Percentiles rank a stretch among this genome's conserved stretches.
phyloP scores from a whole-genome alignment of 2,113 vertebrate species.

The Sebastes fasciatus region DNA sequence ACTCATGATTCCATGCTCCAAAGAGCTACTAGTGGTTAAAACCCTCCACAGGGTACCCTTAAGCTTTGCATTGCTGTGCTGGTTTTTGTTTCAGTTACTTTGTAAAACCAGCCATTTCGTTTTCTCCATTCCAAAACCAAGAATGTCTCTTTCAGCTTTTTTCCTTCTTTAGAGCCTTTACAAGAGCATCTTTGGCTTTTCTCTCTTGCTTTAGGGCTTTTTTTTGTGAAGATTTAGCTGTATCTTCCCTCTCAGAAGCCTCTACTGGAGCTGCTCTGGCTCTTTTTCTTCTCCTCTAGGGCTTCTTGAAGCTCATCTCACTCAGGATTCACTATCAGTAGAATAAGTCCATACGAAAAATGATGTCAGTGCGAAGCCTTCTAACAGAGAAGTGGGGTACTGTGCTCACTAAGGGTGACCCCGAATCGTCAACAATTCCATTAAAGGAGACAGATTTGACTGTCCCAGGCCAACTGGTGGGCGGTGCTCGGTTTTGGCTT shows the following conservation, averaged over 20 bases:
- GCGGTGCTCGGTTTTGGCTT: too few species aligned
- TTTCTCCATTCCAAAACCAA: not conserved
- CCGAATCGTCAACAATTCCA: too few species aligned
- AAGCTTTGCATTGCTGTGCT: not conserved
- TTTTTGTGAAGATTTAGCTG: not conserved
- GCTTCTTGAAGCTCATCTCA: conserved; percentile 1
- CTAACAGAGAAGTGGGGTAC: not conserved
- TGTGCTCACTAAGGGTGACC: not conserved
- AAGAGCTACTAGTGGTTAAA: not conserved
- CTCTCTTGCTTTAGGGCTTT: not conserved
- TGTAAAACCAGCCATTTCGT: not conserved
- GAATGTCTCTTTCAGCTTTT: not conserved
- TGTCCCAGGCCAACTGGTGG: too few species aligned
- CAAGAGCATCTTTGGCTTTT: conserved; percentile 7
- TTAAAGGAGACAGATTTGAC: too few species aligned
- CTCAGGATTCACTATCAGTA: not conserved
- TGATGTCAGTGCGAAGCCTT: not conserved
- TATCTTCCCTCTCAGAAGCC: not conserved
- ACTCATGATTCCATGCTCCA: not conserved
- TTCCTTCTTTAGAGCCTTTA: not conserved
- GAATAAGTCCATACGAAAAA: not conserved
- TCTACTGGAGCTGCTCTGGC: not conserved
- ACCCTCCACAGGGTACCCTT: not conserved
- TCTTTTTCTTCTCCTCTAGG: conserved; percentile 5
- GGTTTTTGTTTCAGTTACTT: not conserved